phyloP scores from a whole-genome alignment of 2,113 vertebrate species.

The Perca flavescens region DNA sequence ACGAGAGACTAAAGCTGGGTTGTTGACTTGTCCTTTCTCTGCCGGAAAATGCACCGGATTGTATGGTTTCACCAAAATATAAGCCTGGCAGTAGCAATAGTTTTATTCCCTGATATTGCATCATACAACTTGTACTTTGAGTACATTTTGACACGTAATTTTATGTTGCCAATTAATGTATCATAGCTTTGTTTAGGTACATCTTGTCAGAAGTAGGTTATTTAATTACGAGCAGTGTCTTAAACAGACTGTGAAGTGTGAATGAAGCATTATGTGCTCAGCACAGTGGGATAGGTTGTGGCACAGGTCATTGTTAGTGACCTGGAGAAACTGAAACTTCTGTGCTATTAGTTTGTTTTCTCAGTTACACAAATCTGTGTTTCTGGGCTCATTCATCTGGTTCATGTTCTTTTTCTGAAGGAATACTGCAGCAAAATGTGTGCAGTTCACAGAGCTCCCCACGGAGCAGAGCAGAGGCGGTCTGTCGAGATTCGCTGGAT shows the following conservation, averaged over 20 bases:
- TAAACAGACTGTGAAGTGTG: neutral
- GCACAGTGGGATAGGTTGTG: conserved; percentile 8
- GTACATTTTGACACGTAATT: neutral
- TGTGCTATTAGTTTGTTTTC: conserved; percentile 10
- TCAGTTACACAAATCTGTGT: conserved; percentile 1
- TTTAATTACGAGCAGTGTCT: neutral
- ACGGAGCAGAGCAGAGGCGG: no score
- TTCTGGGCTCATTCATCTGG: neutral
- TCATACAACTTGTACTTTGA: neutral
- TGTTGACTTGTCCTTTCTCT: neutral
- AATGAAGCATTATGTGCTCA: conserved; percentile 2
- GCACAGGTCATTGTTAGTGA: neutral
- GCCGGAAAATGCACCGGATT: neutral
- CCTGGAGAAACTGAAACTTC: neutral
- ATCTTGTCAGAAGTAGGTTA: neutral
- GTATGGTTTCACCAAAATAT: neutral
- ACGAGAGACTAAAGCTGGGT: neutral
- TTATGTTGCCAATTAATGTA: neutral
- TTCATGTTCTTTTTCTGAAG: neutral
- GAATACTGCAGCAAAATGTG: neutral
- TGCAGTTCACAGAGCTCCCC: no score
- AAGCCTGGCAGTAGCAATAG: neutral
- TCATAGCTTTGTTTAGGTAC: neutral
- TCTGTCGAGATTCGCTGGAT: no score
- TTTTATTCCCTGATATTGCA: neutral